Evolutionary conservation across 2,888 invertebrate species (phyloP).

Genomic region (Thera obeliscata): DNA sequence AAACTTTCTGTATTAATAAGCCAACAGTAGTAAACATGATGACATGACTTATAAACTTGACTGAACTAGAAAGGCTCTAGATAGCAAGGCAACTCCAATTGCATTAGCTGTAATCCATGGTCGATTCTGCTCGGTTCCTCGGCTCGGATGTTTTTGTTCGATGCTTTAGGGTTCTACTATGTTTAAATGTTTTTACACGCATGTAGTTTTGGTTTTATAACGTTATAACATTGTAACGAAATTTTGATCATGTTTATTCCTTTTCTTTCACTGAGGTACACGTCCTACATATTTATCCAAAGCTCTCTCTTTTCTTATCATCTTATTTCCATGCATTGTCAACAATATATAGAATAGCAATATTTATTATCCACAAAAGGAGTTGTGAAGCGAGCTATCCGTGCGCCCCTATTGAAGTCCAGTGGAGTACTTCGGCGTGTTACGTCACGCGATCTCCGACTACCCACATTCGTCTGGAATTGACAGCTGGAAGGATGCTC

Average conservation of each 20-base stretch:
- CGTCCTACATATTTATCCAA: no score
- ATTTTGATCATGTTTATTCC: no score
- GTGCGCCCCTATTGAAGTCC: conserved; percentile 28
- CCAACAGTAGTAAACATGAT: conserved; percentile 6
- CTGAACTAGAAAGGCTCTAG: conserved; percentile 61
- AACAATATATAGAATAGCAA: conserved; percentile 2
- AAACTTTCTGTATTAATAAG: not conserved
- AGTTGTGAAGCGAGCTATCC: conserved; percentile 10
- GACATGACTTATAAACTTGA: conserved; percentile 44
- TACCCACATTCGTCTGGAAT: conserved; percentile 37
- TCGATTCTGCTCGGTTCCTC: conserved; percentile 31
- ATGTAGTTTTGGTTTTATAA: no score
- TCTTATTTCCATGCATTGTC: not conserved
- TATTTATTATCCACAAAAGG: conserved; percentile 9
- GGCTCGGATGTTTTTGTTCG: conserved; percentile 21
- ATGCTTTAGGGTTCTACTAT: not conserved
- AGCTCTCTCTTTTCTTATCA: no score
- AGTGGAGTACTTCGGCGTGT: conserved; percentile 20
- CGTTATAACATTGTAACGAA: no score
- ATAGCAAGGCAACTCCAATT: conserved; percentile 68
- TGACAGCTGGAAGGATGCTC: conserved; percentile 37
- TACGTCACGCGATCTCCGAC: conserved; percentile 30
- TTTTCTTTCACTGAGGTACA: no score
- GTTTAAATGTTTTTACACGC: not conserved
- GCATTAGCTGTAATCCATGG: conserved; percentile 69